Evolutionary conservation across 1,140 invertebrate species (phyloP), one percentile per base, ranked within the genome.

Genomic region (Reticulitermes speratus): DNA sequence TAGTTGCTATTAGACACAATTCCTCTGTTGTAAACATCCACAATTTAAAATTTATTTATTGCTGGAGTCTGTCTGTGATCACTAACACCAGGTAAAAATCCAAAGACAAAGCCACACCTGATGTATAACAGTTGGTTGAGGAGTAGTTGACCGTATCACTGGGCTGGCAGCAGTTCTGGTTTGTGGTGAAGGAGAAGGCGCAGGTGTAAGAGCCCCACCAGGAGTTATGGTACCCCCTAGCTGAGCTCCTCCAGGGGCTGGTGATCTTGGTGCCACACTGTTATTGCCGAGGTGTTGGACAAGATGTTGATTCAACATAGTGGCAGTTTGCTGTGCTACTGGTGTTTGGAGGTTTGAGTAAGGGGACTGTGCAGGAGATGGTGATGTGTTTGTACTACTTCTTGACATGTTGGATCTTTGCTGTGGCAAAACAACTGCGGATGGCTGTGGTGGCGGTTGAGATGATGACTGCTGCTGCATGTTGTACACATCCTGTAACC

Each of bases 41-140:
- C 38, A 2, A 38, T 5, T 38, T 38, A 2, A 5, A 38, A 5
- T 38, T 2, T 5, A 2, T 38, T 5, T 38, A 38, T 38, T 5
- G 38, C 38, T 38, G 38, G 38, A 38, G 38, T 2, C 38, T 38
- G 38, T 38, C 38, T 38, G 38, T 38, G 2, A 38, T 5, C 38
- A 38, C 38, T 38, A 38, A 2, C 38, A 38, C 38, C 38, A 38
- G 38, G 38, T 48, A 55, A 55, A 21, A 55, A 21, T 21, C 5
- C 16, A 19, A 55, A 5, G 52, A 55, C 5, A 55, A 55, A 55
- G 14, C 52, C 84, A 69, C 82, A 88, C 88, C 88, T 88, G 88
- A 85, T 88, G 87, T 25, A 88, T 87, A 81, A 88, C 86, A 59
- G 86, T 82, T 19, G 88, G 87, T 84, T 89, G 88, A 21, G 88